phyloP scores from a whole-genome alignment of 2,888 invertebrate species.

The Prosopocoilus inquinatus region DNA sequence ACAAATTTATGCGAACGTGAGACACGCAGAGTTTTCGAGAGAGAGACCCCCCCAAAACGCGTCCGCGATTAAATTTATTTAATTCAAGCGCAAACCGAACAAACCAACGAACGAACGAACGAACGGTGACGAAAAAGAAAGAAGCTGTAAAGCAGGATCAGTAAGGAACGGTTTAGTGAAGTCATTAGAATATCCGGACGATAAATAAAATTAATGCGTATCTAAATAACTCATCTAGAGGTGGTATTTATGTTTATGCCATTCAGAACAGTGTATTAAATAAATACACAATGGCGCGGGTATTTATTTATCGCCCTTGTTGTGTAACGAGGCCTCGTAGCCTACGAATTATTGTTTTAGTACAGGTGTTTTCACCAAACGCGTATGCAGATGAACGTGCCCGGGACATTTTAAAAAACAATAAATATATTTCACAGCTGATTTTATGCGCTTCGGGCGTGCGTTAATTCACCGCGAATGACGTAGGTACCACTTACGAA shows the following conservation, averaged over 20 bases:
- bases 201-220: too few relatives aligned
- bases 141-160: too few relatives aligned
- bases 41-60: conserved; percentile 18
- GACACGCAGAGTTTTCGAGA: conserved; percentile 20
- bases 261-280: too few relatives aligned
- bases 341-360: conserved; percentile 6
- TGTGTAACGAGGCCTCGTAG: conserved; percentile 6
- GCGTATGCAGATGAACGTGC: background rate
- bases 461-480: background rate
- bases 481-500: background rate
- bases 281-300: conserved; percentile 1
- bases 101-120: too few relatives aligned
- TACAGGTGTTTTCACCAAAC: conserved; percentile 6
- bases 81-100: too few relatives aligned
- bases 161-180: too few relatives aligned
- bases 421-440: too few relatives aligned
- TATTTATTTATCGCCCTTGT: conserved; percentile 1
- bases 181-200: too few relatives aligned
- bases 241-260: background rate
- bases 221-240: background rate
- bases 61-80: too few relatives aligned
- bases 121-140: too few relatives aligned
- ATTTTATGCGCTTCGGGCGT: conserved; percentile 5
- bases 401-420: too few relatives aligned
- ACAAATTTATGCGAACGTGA: conserved; percentile 27